Base-by-base conservation (phyloP, 2,797 vertebrate genomes). In the Babyrousa celebensis region DNA sequence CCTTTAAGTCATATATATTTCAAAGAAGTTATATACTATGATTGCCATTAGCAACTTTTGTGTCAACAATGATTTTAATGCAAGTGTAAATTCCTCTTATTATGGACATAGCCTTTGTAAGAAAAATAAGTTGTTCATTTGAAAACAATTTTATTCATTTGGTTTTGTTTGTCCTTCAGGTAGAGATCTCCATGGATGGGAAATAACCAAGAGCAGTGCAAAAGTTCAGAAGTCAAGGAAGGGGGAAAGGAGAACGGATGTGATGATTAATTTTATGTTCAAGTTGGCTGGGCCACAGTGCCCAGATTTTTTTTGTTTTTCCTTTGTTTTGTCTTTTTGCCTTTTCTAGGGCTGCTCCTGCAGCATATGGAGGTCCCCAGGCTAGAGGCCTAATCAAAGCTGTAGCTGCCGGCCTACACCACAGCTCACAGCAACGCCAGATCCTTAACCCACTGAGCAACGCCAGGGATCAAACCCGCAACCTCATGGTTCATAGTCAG, bases 131-230 rank as follows among this genome's bases (percentile, higher is more conserved):
- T 67, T 84, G 18, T 48, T 91, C 14, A 56, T 58, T 20, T 89
- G 29, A 85, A 82, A 72, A 85, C 6, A 95, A 63, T 87, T 40
- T 86, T 89, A 21, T 68, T 79, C 32, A n/a, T 52, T 84, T 48
- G 21, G 9, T 80, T 90, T 62, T 84, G 4, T 60, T 54, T 85
- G 15, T 90, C 27, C n/a, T 72, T 85, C 54, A 68, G 36, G n/a
- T 84, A 75, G 58, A 83, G 62, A 91, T 48, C 52, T 93, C 27
- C 27, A 88, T 18, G 17, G 27, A 85, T 48, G 27, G 56, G 32
- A 62, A 77, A 40, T 27, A 82, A 15, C 40, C 5, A 14, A 85
- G 52, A 91, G 7, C n/a, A 58, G 15, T 23, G 0, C 16, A 82
- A 54, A 92, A 82, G 7, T 71, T 93, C 52, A 52, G 8, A 91